Evolutionary conservation across 2,113 vertebrate genomes (phyloP), one percentile per base, ranked within the genome.

Genomic region (Egretta garzetta): DNA sequence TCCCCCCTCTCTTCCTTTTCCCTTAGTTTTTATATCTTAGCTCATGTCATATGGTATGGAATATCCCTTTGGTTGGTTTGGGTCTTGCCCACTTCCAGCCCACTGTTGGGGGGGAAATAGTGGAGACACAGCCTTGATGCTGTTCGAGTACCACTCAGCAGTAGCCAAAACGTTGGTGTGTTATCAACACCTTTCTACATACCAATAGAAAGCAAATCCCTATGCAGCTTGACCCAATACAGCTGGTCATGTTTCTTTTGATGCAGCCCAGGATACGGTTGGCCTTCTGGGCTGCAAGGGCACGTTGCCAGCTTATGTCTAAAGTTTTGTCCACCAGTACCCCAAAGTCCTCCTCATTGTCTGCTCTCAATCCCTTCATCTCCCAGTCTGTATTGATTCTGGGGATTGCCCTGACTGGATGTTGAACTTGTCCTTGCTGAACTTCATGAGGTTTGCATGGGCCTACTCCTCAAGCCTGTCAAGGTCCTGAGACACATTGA

Each of bases 241-340:
- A 41, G 39, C 39, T 41, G 13, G 2, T 24, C 28, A 23, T 0
- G 0, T 4, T 67, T 26, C 10, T 75, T 86, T 45, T 23, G 10
- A 35, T 75, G 24, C 21, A 64, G 21, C 14, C 37, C 24, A 41
- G 43, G 24, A 11, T 30, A 55, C 4, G 6, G 17, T 7, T 55
- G 28, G 53, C 53, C 30, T 55, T 55, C 53, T 22, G 33, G 47
- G 23, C 8, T 75, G 8, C 32, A 18, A 63, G 9, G 3, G 4
- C 13, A 7, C 4, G 3, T 41, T 53, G 6, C 16, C 3, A 0
- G 32, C 4, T 35, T 3, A 18, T 24, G 24, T 64, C 18, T 26
- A 47, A 35, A 18, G 47, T 76, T 41, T 53, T 4, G 14, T 71
- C 28, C 45, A 35, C 18, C 28, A 5, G 1, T 27, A 30, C 41